A percentile compares a stretch with the other conserved stretches of the same genome.
These are phyloP conservation scores for Nomia melanderi DNA, from an alignment of 1,140 invertebrate genomes.

Conservation along the genomic window DNA sequence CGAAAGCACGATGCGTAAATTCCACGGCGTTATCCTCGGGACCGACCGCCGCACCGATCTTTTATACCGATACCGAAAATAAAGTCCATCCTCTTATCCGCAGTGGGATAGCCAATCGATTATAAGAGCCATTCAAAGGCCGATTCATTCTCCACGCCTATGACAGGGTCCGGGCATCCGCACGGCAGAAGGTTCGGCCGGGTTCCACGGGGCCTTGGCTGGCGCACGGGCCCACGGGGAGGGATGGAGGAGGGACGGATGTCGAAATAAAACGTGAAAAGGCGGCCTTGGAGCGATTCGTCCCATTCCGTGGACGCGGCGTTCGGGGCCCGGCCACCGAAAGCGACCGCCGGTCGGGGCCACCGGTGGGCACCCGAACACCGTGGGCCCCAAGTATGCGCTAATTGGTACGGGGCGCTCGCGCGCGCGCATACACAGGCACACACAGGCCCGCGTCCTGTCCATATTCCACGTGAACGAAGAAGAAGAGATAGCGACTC, in stretches of 20 bases:
- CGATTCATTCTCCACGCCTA: neutral
- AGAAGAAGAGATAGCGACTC: conserved; percentile 33
- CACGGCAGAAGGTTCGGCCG: neutral
- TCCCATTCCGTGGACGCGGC: conserved; percentile 35
- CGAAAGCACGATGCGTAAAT: too few relatives aligned
- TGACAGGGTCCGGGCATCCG: neutral
- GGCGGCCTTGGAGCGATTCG: conserved; percentile 31
- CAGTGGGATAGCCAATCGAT: neutral
- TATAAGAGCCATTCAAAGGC: neutral
- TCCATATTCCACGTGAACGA: neutral
- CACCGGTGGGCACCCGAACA: conserved; percentile 56
- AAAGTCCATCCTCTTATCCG: conserved; percentile 1
- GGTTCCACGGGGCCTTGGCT: too few relatives aligned
- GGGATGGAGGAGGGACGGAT: neutral
- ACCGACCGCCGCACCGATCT: too few relatives aligned
- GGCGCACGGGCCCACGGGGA: too few relatives aligned
- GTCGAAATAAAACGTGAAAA: conserved; percentile 10
- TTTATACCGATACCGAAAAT: neutral
- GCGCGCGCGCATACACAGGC: conserved; percentile 30
- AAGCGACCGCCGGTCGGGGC: conserved; percentile 15
- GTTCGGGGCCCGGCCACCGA: conserved; percentile 34
- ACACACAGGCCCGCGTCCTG: conserved; percentile 5
- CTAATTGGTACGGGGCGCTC: conserved; percentile 77
- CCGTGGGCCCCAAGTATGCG: conserved; percentile 72
- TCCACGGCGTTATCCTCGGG: too few relatives aligned